These are phyloP conservation scores for Falco columbarius DNA, from an alignment of 2,797 vertebrate genomes.

Conservation along the genomic window DNA sequence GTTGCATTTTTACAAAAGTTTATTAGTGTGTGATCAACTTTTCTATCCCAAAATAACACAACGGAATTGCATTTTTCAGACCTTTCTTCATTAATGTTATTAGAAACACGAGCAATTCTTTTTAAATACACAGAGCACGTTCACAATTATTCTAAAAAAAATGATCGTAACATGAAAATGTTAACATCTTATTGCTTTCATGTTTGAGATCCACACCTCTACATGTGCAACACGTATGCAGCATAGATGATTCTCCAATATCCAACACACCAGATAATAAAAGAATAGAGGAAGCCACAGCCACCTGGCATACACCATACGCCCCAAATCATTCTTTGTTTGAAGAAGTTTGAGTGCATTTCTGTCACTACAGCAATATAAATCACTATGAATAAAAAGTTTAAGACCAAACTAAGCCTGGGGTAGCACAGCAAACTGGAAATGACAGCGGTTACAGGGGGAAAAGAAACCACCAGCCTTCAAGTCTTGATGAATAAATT, in stretches of 20 bases:
- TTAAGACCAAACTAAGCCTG: not conserved
- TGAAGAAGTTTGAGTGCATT: slow-evolving; percentile 27
- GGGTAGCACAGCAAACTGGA: not conserved
- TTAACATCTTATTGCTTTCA: not conserved
- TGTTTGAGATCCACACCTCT: not conserved
- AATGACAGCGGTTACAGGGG: not conserved
- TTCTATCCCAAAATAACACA: not conserved
- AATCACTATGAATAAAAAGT: not conserved
- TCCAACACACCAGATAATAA: not conserved
- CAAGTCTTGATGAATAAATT: not conserved
- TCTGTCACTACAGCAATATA: slow-evolving; percentile 15
- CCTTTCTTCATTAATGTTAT: not conserved
- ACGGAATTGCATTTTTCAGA: not conserved
- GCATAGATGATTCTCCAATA: not conserved
- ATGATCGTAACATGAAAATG: not conserved
- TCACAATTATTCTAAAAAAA: not conserved
- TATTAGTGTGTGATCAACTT: not conserved
- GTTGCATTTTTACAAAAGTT: not conserved
- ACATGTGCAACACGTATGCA: not conserved
- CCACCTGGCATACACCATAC: not conserved
- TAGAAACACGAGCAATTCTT: not conserved
- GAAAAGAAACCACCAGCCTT: not conserved
- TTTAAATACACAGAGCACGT: not conserved
- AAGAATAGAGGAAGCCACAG: not conserved
- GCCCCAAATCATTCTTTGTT: slow-evolving; percentile 16